Percentiles rank a stretch among this genome's conserved stretches.
These are phyloP conservation scores for Perizoma flavofasciatum DNA, from an alignment of 2,888 invertebrate species.

Conservation along the genomic window DNA sequence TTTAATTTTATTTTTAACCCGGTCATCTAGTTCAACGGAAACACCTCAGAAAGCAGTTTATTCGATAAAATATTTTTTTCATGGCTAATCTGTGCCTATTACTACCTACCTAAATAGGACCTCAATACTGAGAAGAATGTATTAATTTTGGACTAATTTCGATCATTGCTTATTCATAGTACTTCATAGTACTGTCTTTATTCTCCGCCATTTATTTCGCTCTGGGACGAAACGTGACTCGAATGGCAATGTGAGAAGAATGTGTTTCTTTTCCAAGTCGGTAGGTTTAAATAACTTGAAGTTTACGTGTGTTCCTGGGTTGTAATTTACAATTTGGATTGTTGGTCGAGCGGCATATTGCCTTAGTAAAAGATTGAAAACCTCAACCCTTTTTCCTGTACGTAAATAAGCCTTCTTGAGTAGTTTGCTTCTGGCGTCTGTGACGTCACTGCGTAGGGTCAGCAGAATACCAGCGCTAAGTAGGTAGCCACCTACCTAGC, in stretches of 20 bases:
- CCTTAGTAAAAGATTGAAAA: not conserved
- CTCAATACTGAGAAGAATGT: too few species aligned
- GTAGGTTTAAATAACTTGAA: slow-evolving; percentile 15
- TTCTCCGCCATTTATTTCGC: slow-evolving; percentile 55
- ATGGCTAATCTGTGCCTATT: too few species aligned
- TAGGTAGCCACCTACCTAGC: too few species aligned
- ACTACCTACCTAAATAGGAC: too few species aligned
- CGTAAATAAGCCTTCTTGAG: too few species aligned
- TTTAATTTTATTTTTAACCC: too few species aligned
- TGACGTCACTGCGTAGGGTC: too few species aligned
- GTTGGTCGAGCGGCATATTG: slow-evolving; percentile 5
- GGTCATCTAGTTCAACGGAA: too few species aligned
- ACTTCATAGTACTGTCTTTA: slow-evolving; percentile 39
- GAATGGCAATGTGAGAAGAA: slow-evolving; percentile 9
- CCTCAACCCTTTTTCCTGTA: not conserved
- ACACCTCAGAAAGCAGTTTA: too few species aligned
- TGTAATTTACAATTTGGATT: slow-evolving; percentile 11
- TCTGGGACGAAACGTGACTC: slow-evolving; percentile 29
- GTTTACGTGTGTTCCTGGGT: slow-evolving; percentile 9
- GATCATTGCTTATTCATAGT: slow-evolving; percentile 27
- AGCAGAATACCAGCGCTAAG: too few species aligned
- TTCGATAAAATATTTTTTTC: too few species aligned
- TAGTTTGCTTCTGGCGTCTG: too few species aligned
- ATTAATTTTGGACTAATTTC: not conserved
- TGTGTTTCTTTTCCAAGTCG: slow-evolving; percentile 17